Evolutionary conservation across 2,797 vertebrate species (phyloP), one percentile per base, ranked within the genome.

Genomic region (Tenualosa ilisha): DNA sequence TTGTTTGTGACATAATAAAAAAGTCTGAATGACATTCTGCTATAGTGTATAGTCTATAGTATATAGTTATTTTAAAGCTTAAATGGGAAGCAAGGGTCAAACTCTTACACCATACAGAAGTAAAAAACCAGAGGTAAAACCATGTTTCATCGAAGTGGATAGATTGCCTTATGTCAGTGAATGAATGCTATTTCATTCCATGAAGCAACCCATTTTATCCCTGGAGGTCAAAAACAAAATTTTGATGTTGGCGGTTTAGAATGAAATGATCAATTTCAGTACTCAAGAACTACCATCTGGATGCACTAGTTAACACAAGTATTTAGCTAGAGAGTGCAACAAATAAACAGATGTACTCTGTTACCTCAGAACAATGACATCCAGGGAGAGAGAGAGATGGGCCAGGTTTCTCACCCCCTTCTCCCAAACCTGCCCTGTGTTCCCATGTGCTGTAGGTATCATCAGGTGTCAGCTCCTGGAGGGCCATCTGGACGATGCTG

Each of bases 401-500:
- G 46, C 13, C 26, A 72, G 65, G 12, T 6, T 37, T 40, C 65
- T 40, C 72, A 20, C 72, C 20, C 40, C 46, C 68, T 37, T 15
- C 17, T 43, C 17, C 81, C 53, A 83, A 59, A 54, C 81, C 2
- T 51, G 24, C 46, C 6, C 53, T 84, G 43, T 68, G n/a, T 24
- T 63, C 59, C 24, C 17, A 37, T 75, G 50, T 20, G 20, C 26
- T 94, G 1, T 92, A 99, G 98, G 98, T 88, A 96, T 97, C 90
- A 99, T 99, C 85, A 95, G 92, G 31, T 98, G 98, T 90, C 98
- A 99, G 81, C 91, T 99, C 84, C 94, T 96, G 31, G 97, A 99
- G 89, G 97, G 96, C 3, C 96, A 97, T 0, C 86, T 98, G 82
- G 96, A 98, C 40, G 97, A 99, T 0, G 98, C 97, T 37, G 97